These are phyloP conservation scores for Cyprinodon tularosa DNA, from an alignment of 2,113 vertebrate genomes.

Conservation along the genomic window DNA sequence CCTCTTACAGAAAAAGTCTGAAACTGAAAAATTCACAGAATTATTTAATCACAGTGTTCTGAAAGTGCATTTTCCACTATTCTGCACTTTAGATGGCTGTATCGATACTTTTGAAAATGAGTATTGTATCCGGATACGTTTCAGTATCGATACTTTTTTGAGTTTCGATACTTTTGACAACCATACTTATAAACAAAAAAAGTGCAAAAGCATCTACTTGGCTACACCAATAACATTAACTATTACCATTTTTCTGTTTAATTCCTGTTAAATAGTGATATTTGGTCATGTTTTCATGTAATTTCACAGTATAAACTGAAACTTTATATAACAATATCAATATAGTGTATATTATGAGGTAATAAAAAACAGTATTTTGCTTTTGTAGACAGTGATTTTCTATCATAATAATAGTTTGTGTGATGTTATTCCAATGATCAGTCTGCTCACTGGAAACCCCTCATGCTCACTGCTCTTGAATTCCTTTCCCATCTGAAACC, in stretches of 20 bases:
- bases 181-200: no score
- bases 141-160: no score
- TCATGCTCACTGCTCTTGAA: background rate
- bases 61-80: no score
- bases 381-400: background rate
- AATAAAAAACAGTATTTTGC: background rate
- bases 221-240: background rate
- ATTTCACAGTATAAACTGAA: background rate
- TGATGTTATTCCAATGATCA: background rate
- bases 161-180: no score
- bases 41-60: no score
- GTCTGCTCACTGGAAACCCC: background rate
- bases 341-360: background rate
- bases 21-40: no score
- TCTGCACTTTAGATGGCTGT: no score
- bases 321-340: background rate
- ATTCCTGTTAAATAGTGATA: background rate
- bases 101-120: no score
- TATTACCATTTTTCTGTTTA: background rate
- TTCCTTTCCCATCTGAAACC: constrained; percentile 6
- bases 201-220: no score
- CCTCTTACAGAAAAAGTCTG: no score
- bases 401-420: background rate
- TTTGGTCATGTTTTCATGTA: background rate
- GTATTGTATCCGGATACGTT: no score